Base-by-base conservation (phyloP, 2,113 vertebrate species). In the Takifugu flavidus region DNA sequence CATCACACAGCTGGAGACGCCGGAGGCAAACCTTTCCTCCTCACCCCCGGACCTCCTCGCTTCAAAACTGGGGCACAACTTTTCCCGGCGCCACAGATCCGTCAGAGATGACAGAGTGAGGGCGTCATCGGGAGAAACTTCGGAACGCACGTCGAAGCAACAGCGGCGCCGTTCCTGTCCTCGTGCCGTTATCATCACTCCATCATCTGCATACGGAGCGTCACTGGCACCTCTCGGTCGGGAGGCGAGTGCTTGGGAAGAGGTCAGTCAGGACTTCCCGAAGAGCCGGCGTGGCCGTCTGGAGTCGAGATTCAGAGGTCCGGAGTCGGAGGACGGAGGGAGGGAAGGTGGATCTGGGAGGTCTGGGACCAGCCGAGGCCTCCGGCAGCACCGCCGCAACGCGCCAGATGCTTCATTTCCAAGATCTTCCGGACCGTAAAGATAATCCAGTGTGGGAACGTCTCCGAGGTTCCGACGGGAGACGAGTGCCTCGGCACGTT, bases 21-120 rank as follows among this genome's bases (percentile, higher is more conserved):
- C 87, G 62, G 59, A 86, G 87, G 86, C 84, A 75, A 78, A 80
- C 71, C 82, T 83, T 75, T 81, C 74, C 82, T 70, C 63, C 79
- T 83, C 77, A 77, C 78, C 80, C 67, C 75, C 25, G 68, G 82
- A 87, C 83, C 72, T 72, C 73, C 56, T 62, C 67, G 47, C 75
- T 78, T 76, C 62, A 68, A 79, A 88, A 87, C 63, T 89, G 62
- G 86, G 86, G 59, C 86, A 84, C 53, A 88, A 88, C 80, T 87
- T 88, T 79, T 47, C 4, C n/a, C 74, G 51, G 55, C 44, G 75
- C 67, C 70, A 62, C 68, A 83, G 76, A 81, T 81, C 77, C 82
- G 81, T 84, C 82, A 86, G 77, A 74, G 63, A 74, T 86, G 85
- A 86, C 80, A 84, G 70, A 86, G 83, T 83, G 78, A 88, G 82